Base-by-base conservation (phyloP, 2,888 invertebrate species). In the Salticus scenicus region DNA sequence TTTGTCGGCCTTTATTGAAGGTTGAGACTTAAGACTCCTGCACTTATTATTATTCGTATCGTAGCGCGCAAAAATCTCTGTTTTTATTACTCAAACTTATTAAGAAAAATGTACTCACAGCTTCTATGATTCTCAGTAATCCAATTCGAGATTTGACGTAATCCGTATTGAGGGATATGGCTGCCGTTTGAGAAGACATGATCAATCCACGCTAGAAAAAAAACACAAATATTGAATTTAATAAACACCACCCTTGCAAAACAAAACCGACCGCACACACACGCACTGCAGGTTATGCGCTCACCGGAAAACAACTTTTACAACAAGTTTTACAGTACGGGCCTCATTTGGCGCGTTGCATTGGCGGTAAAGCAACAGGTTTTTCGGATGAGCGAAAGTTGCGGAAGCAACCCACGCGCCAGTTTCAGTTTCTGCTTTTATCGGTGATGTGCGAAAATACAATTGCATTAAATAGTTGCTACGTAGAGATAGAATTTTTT, bases 81-180 rank as follows among this genome's bases (percentile, higher is more conserved):
- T n/a, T n/a, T n/a, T n/a, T n/a, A n/a, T n/a, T n/a, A n/a, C n/a
- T n/a, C 37, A 37, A 7, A 4, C 37, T 37, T 37, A 37, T 4
- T 37, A 41, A 42, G 41, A 41, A 17, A 41, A 70, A 10, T 7
- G 10, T 8, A 84, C 84, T 85, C 47, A 85, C 84, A 1, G 74
- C 79, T 74, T 85, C 84, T 5, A 69, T 31, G 20, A 85, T 79
- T 74, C 84, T 73, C 28, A 85, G 70, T 47, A 75, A 33, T 51
- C 84, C 84, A 24, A 69, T 33, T 63, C 64, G 63, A 27, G 74
- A 74, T 20, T 28, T 85, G 10, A 85, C 31, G 57, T 85, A 85
- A 74, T 78, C 84, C 74, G 63, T 64, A 51, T 85, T 77, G 30
- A 85, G n/a, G 0, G 82, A 27, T 8, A 83, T 51, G 17, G 72